A percentile compares a stretch with the other conserved stretches of the same genome.
phyloP scores from a whole-genome alignment of 1,140 invertebrate species.

The Lepidurus arcticus region DNA sequence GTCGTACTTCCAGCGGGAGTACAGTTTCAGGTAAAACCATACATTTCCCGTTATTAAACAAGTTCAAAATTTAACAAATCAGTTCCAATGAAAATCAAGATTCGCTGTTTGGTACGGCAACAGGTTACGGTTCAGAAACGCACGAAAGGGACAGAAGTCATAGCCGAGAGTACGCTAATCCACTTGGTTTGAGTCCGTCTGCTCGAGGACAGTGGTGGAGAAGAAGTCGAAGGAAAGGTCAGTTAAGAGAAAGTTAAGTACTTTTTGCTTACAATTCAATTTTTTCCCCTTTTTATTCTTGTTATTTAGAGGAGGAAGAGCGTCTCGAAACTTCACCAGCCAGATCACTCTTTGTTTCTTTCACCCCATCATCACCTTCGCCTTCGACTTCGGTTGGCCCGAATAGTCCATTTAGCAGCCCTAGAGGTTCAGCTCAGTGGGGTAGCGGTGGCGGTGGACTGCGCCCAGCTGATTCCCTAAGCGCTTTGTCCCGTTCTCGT shows the following conservation, averaged over 20 bases:
- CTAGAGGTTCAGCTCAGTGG: slow-evolving; percentile 33
- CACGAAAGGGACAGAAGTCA: slow-evolving; percentile 59
- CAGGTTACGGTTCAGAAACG: slow-evolving; percentile 67
- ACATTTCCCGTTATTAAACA: neutral
- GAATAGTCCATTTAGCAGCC: slow-evolving; percentile 33
- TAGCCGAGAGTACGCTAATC: slow-evolving; percentile 45
- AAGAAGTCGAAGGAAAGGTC: slow-evolving; percentile 51
- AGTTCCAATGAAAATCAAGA: slow-evolving; percentile 23
- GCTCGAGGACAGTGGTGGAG: slow-evolving; percentile 51
- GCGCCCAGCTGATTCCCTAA: slow-evolving; percentile 31
- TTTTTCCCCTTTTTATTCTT: neutral
- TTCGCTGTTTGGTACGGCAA: slow-evolving; percentile 33
- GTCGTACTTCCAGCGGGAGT: slow-evolving; percentile 57
- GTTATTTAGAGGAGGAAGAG: slow-evolving; percentile 20
- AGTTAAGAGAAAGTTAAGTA: neutral
- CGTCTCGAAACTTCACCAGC: slow-evolving; percentile 30
- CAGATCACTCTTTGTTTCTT: slow-evolving; percentile 27
- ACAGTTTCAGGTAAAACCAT: slow-evolving; percentile 1
- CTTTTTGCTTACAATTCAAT: neutral
- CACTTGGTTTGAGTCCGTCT: slow-evolving; percentile 35
- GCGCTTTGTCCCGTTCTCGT: slow-evolving; percentile 24
- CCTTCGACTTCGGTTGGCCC: slow-evolving; percentile 26
- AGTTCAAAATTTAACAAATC: neutral
- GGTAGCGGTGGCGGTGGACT: slow-evolving; percentile 3
- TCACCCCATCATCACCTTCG: slow-evolving; percentile 32